Percentiles rank a stretch among this genome's conserved stretches.
These are phyloP conservation scores for Deilephila porcellus DNA, from an alignment of 2,888 invertebrate species.

Conservation along the genomic window DNA sequence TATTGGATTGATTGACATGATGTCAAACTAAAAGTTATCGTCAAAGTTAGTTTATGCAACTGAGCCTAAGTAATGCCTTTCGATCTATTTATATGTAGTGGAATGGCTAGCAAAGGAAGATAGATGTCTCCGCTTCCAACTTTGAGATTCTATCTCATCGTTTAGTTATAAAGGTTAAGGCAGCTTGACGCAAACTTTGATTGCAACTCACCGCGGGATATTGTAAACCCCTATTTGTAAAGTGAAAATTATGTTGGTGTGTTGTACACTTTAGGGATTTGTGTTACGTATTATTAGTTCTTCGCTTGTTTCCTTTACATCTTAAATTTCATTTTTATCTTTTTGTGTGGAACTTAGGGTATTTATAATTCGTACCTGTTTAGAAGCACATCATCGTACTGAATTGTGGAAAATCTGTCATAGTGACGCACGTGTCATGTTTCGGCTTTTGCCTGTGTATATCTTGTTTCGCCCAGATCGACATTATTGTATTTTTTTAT, in stretches of 20 bases:
- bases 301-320: background rate
- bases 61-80: background rate
- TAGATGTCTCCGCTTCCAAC: conserved; percentile 4
- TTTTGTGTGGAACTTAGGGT: no score
- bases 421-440: no score
- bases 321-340: no score
- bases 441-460: no score
- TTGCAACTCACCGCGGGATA: conserved; percentile 12
- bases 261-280: background rate
- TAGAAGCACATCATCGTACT: no score
- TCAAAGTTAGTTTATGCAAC: no score
- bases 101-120: background rate
- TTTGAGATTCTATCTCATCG: background rate
- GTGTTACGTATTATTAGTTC: background rate
- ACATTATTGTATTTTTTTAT: no score
- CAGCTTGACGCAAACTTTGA: conserved; percentile 13
- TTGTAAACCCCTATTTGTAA: conserved; percentile 1
- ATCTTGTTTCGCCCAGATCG: no score
- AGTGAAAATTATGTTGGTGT: background rate
- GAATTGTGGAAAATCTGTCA: no score
- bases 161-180: conserved; percentile 18
- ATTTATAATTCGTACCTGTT: no score
- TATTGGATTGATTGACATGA: no score
- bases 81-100: background rate
- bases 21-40: no score